These are phyloP conservation scores for Pogonocherus hispidulus DNA, from an alignment of 2,888 invertebrate genomes.

Conservation along the genomic window DNA sequence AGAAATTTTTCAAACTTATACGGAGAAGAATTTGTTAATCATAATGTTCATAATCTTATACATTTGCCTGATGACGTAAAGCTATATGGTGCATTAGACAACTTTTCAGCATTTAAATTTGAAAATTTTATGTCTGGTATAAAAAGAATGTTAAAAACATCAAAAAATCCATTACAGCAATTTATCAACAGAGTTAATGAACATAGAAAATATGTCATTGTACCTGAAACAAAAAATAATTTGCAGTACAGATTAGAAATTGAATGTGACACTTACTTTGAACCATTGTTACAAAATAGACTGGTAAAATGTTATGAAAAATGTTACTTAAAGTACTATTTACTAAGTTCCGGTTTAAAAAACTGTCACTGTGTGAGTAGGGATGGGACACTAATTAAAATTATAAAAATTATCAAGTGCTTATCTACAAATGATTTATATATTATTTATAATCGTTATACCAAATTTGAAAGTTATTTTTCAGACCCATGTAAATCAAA, in stretches of 20 bases:
- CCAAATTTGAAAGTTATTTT: background rate
- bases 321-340: background rate
- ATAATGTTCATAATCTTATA: conserved; percentile 37
- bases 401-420: background rate
- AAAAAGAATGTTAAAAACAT: conserved; percentile 10
- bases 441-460: background rate
- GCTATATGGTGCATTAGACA: conserved; percentile 32
- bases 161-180: conserved; percentile 7
- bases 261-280: conserved; percentile 7
- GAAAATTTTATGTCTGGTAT: conserved; percentile 32
- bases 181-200: background rate
- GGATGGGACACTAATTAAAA: background rate
- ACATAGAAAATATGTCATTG: background rate
- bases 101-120: conserved; percentile 38
- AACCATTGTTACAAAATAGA: background rate
- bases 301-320: background rate
- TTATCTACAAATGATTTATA: background rate
- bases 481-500: background rate
- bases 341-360: background rate
- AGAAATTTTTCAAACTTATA: conserved; percentile 26
- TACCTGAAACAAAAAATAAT: background rate
- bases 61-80: conserved; percentile 38
- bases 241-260: background rate
- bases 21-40: conserved; percentile 15
- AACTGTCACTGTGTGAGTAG: background rate